phyloP scores from a whole-genome alignment of 2,797 vertebrate species.

The Falco cherrug region DNA sequence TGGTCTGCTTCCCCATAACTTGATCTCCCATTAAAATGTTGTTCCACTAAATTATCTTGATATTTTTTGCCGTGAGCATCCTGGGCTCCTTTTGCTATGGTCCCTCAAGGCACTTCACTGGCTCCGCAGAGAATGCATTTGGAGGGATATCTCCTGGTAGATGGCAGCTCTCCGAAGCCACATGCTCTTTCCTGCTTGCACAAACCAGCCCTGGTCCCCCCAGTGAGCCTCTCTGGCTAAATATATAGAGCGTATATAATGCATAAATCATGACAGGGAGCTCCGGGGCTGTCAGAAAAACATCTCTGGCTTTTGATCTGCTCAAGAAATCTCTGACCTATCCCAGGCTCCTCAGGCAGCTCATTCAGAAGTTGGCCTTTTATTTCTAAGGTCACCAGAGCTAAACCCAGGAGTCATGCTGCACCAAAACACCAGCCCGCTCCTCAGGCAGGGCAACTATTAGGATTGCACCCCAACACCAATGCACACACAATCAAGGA shows the following conservation, averaged over 20 bases:
- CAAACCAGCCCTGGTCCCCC: not conserved
- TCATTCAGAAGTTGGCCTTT: not conserved
- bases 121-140: not conserved
- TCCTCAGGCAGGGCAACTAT: not conserved
- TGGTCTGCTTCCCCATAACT: not conserved
- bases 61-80: not conserved
- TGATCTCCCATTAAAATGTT: not conserved
- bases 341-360: constrained; percentile 57
- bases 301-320: constrained; percentile 66
- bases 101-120: not conserved
- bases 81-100: not conserved
- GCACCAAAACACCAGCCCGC: accelerated
- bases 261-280: constrained; percentile 59
- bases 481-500: not conserved
- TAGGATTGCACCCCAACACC: not conserved
- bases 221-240: constrained; percentile 37
- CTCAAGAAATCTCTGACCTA: constrained; percentile 59
- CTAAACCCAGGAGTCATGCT: not conserved
- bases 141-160: not conserved
- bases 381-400: constrained; percentile 8
- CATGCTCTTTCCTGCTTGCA: not conserved
- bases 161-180: not conserved
- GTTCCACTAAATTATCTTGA: not conserved
- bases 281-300: constrained; percentile 50
- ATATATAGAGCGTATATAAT: constrained; percentile 24